Evolutionary conservation across 2,797 vertebrate genomes (phyloP), one percentile per base, ranked within the genome.

Genomic region (Siniperca scherzeri): DNA sequence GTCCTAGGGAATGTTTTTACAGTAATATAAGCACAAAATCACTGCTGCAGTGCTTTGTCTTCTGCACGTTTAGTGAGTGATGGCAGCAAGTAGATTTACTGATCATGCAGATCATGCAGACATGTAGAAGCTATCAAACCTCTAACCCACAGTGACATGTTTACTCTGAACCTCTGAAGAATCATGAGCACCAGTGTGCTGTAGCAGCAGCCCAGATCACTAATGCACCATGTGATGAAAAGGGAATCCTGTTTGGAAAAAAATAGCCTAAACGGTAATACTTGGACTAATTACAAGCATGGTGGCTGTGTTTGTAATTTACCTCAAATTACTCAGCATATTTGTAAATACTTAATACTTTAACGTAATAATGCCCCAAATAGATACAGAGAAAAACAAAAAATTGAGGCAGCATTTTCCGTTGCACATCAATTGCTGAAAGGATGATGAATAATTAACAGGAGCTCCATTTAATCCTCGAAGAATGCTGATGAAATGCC

Each of bases 391-490:
- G 12, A 60, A 82, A 74, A 74, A 82, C n/a, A 71, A 81, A 83
- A 83, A 70, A 80, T 12, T 16, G n/a, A 86, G 72, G 91, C 77
- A 89, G 82, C 78, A 55, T 88, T 88, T 90, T 85, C 48, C 16
- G 66, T 82, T 89, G 59, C 30, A 36, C 82, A 91, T 93, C 89
- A 91, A 68, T 91, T 78, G 81, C 91, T 85, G 68, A 91, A 80
- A 89, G 79, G 80, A 85, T 79, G 77, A 92, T 95, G 81, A 95
- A 95, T 95, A 92, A 94, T 94, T 94, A 91, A 95, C 57, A 84
- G 53, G 66, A 88, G 79, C 80, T 90, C 85, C 80, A 90, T 92
- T 94, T 91, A 89, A 90, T 77, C 50, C 77, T 44, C 83, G 84
- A 83, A 88, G 88, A 92, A 89, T 91, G 86, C 85, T 81, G 90